phyloP scores from a whole-genome alignment of 2,797 vertebrate genomes.

The Chaetodon trifasciatus region DNA sequence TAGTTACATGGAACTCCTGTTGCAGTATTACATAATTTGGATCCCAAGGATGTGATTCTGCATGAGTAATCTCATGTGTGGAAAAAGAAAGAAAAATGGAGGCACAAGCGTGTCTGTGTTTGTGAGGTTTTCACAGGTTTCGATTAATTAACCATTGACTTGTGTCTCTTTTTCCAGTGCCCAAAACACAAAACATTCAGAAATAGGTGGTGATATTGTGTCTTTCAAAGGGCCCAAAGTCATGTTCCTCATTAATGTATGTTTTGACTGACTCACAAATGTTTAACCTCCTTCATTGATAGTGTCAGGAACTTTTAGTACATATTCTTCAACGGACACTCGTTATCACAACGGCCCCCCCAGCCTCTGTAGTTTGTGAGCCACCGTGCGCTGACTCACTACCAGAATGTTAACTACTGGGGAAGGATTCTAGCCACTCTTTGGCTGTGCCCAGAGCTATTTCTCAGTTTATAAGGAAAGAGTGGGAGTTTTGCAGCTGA shows the following conservation, averaged over 20 bases:
- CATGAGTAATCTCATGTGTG: constrained; percentile 58
- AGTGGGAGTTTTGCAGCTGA: constrained; percentile 81
- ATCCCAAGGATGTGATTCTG: constrained; percentile 55
- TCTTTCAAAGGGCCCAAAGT: background rate
- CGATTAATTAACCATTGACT: background rate
- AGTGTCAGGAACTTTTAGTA: background rate
- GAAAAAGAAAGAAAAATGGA: constrained; percentile 14
- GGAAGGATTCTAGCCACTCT: constrained; percentile 57
- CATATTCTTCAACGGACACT: background rate
- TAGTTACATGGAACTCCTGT: constrained; percentile 39
- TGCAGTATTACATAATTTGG: constrained; percentile 74
- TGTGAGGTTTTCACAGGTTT: background rate
- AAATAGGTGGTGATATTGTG: background rate
- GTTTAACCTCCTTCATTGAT: background rate
- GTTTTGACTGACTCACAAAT: background rate
- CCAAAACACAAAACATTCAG: background rate
- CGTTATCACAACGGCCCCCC: constrained; percentile 23
- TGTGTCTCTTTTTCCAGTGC: background rate
- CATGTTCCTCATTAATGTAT: background rate
- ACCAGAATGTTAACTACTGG: constrained; percentile 73
- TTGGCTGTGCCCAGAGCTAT: constrained; percentile 68
- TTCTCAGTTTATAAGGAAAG: constrained; percentile 77
- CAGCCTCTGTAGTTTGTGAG: constrained; percentile 36
- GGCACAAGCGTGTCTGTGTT: constrained; percentile 5
- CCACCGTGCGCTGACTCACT: constrained; percentile 57